Conservation (phyloP, 2,113 vertebrate species). For the Glareola pratincola region DNA sequence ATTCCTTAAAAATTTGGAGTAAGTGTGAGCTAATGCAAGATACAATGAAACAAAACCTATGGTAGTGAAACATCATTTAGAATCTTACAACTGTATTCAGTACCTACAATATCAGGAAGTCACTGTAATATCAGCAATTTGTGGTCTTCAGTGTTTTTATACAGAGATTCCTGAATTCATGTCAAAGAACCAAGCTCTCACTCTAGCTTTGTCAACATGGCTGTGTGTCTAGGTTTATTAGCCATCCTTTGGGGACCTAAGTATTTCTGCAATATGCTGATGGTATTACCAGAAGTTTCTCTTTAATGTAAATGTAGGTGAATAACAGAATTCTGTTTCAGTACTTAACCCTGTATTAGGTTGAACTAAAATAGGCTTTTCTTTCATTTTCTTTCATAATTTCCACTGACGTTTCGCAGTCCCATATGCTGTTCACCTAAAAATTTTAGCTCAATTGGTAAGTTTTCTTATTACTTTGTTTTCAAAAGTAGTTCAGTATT, state of each 20-base stretch:
- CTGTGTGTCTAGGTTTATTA: background rate
- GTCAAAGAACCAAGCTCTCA: background rate
- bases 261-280: background rate
- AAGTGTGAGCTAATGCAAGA: background rate
- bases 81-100: background rate
- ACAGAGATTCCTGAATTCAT: background rate
- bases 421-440: background rate
- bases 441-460: background rate
- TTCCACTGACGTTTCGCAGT: rapidly evolving
- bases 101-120: background rate
- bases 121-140: background rate
- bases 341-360: background rate
- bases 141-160: background rate
- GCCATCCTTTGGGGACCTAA: background rate
- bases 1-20: background rate
- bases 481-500: background rate
- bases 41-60: background rate
- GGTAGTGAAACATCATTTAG: background rate
- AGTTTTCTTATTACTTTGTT: background rate
- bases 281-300: background rate
- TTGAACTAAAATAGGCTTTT: background rate
- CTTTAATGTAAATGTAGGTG: background rate
- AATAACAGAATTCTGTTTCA: background rate
- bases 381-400: background rate
- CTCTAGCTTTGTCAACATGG: background rate